A percentile compares a stretch with the other conserved stretches of the same genome.
These are phyloP conservation scores for Crocallis elinguaria DNA, from an alignment of 2,888 invertebrate species.

Conservation along the genomic window DNA sequence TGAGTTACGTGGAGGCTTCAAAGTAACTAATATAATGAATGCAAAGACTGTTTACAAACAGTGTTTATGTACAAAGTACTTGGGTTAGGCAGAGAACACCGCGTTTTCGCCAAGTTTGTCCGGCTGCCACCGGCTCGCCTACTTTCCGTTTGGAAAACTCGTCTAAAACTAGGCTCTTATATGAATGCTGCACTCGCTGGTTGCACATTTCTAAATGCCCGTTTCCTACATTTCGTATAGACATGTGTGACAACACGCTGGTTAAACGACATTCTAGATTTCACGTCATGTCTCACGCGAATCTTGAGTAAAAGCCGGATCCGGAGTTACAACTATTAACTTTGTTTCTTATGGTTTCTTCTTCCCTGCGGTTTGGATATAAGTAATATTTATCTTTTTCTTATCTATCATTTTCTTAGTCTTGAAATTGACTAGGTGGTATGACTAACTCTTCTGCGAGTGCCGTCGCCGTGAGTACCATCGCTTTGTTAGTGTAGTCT, in stretches of 20 bases:
- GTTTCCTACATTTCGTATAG: slow-evolving; percentile 49
- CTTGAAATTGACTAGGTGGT: no score
- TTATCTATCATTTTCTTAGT: no score
- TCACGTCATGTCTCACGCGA: slow-evolving; percentile 26
- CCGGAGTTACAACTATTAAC: neutral
- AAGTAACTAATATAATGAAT: neutral
- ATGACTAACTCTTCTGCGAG: no score
- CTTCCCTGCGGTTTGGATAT: no score
- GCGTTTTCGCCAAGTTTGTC: slow-evolving; percentile 45
- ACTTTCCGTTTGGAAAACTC: slow-evolving; percentile 81
- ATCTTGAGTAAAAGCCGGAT: slow-evolving; percentile 30
- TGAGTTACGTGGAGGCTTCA: no score
- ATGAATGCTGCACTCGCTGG: slow-evolving; percentile 56
- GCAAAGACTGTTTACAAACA: slow-evolving; percentile 28
- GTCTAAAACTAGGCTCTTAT: slow-evolving; percentile 72
- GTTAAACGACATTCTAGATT: slow-evolving; percentile 36
- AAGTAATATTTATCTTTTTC: no score
- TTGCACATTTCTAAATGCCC: slow-evolving; percentile 66
- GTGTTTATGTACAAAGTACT: neutral
- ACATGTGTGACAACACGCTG: slow-evolving; percentile 37
- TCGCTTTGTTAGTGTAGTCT: no score
- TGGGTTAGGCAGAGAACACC: neutral
- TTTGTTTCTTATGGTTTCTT: neutral
- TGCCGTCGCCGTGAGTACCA: no score
- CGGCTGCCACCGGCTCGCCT: slow-evolving; percentile 61